These are phyloP conservation scores for Maniola hyperantus DNA, from an alignment of 2,888 invertebrate species.

Conservation along the genomic window DNA sequence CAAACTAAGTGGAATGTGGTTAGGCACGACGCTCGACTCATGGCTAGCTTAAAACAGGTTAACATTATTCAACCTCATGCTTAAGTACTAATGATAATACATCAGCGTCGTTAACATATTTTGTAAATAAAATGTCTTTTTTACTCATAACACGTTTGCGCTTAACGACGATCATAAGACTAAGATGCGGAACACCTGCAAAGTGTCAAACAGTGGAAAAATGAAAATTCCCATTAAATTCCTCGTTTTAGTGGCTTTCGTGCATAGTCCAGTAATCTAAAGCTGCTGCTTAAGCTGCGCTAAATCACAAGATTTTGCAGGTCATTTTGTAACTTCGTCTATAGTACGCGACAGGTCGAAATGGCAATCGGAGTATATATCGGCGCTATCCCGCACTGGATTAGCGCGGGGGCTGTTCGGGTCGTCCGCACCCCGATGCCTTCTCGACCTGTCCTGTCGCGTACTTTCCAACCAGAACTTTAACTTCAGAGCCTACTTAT, in stretches of 20 bases:
- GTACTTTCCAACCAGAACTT: too few relatives aligned
- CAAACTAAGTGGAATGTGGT: slow-evolving; percentile 57
- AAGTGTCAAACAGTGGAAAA: background rate
- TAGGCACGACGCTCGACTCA: slow-evolving; percentile 54
- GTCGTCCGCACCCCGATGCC: too few relatives aligned
- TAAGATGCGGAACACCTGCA: background rate
- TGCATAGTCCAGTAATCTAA: background rate
- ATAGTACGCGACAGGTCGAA: too few relatives aligned
- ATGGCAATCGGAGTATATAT: too few relatives aligned
- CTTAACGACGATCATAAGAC: background rate
- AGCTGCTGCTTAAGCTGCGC: too few relatives aligned
- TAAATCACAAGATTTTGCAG: background rate
- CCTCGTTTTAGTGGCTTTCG: background rate
- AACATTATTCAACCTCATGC: slow-evolving; percentile 53
- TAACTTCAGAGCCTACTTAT: too few relatives aligned
- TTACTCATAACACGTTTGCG: slow-evolving; percentile 11
- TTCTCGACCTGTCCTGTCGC: too few relatives aligned
- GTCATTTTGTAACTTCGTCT: too few relatives aligned
- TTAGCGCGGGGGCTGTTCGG: too few relatives aligned
- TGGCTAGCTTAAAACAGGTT: slow-evolving; percentile 58
- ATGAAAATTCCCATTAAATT: too few relatives aligned
- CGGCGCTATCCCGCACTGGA: too few relatives aligned
- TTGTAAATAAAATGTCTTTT: slow-evolving; percentile 39
- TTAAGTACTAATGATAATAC: slow-evolving; percentile 47
- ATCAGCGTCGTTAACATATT: slow-evolving; percentile 45